These are phyloP conservation scores for Indri indri DNA, from an alignment of 2,113 vertebrate species.

Conservation along the genomic window DNA sequence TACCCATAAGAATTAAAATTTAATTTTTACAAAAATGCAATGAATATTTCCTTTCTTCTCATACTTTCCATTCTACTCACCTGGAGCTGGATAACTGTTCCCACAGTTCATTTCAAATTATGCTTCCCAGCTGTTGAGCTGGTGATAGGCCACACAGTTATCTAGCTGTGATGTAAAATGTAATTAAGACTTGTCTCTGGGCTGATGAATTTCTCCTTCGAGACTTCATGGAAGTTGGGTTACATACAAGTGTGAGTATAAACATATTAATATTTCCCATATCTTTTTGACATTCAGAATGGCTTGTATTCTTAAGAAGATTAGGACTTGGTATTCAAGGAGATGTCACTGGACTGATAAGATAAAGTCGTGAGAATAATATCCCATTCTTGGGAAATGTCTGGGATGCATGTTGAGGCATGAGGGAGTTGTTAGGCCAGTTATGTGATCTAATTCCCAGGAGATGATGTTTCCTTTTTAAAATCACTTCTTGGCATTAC, in stretches of 20 bases:
- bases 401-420: not conserved
- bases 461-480: conserved; percentile 44
- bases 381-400: conserved; percentile 39
- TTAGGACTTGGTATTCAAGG: conserved; percentile 40
- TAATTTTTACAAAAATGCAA: not conserved
- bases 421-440: conserved; percentile 24
- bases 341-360: conserved; percentile 44
- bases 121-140: conserved; percentile 33
- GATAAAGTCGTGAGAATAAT: conserved; percentile 41
- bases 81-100: not conserved
- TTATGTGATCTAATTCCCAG: conserved; percentile 43
- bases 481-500: conserved; percentile 39
- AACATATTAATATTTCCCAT: conserved; percentile 54
- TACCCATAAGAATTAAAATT: no score
- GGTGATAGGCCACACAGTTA: not conserved
- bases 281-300: conserved; percentile 19
- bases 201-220: conserved; percentile 9
- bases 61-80: not conserved
- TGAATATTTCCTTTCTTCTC: conserved; percentile 17
- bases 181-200: not conserved
- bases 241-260: conserved; percentile 44
- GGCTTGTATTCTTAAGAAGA: conserved; percentile 31
- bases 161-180: conserved; percentile 31
- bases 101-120: conserved; percentile 33
- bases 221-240: conserved; percentile 6